Conservation (phyloP, 2,888 invertebrate species). For the Unio pictorum region DNA sequence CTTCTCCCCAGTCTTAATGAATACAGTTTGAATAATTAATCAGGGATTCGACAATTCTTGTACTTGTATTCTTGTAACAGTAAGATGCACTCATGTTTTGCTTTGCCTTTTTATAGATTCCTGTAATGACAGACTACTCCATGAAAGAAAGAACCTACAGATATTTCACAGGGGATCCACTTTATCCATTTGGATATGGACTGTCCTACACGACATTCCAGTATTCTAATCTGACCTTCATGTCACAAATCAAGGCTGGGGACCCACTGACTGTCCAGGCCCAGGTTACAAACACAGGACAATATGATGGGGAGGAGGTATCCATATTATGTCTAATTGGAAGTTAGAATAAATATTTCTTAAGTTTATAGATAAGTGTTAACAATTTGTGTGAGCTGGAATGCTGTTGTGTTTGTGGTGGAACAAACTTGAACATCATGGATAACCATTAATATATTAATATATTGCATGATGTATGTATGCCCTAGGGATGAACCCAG, state of each 20-base stretch:
- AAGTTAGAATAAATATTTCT: too few species aligned
- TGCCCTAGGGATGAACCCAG: too few species aligned
- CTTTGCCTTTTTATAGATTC: slow-evolving; percentile 21
- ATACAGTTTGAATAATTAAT: slow-evolving; percentile 7
- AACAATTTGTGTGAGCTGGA: background rate
- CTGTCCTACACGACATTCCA: slow-evolving; percentile 42
- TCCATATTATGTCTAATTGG: background rate
- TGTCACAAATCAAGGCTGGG: slow-evolving; percentile 29
- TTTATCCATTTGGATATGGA: slow-evolving; percentile 55
- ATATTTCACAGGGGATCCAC: slow-evolving; percentile 44
- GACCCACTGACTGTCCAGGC: slow-evolving; percentile 29
- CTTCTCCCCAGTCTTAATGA: slow-evolving; percentile 1
- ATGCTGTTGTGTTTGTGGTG: background rate
- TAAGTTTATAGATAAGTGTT: too few species aligned
- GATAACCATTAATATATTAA: too few species aligned
- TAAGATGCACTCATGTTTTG: background rate
- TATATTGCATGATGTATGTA: too few species aligned
- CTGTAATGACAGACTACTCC: slow-evolving; percentile 37
- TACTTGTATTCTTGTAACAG: too few species aligned
- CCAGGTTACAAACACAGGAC: slow-evolving; percentile 42
- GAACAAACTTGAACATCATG: too few species aligned
- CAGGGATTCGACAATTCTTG: too few species aligned
- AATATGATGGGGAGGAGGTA: slow-evolving; percentile 56
- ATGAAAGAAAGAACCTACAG: slow-evolving; percentile 58
- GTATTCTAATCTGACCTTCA: slow-evolving; percentile 23